Evolutionary conservation across 2,888 invertebrate genomes (phyloP).

Genomic region (Pandemis corylana): DNA sequence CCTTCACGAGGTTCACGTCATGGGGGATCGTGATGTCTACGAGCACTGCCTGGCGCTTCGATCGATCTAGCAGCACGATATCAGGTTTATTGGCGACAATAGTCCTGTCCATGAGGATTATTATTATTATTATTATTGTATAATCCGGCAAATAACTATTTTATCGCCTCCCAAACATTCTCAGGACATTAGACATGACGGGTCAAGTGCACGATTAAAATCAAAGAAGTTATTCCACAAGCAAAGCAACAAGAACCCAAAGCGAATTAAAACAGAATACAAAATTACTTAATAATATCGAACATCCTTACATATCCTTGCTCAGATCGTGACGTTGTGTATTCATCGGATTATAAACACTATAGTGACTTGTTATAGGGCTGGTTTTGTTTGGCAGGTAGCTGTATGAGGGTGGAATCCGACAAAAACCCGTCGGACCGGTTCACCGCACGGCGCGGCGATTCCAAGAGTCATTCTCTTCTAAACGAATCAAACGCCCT

Average conservation of each 20-base stretch:
- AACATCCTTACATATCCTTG: constrained; percentile 75
- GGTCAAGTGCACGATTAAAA: constrained; percentile 79
- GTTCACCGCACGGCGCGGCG: constrained; percentile 61
- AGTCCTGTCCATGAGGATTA: too few species aligned
- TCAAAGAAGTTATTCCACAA: constrained; percentile 69
- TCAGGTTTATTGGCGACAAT: too few species aligned
- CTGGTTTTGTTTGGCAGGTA: constrained; percentile 54
- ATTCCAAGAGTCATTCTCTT: constrained; percentile 61
- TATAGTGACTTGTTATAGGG: constrained; percentile 46
- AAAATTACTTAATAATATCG: constrained; percentile 50
- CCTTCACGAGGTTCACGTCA: too few species aligned
- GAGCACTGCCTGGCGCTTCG: too few species aligned
- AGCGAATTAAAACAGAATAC: constrained; percentile 43
- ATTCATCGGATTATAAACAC: constrained; percentile 48
- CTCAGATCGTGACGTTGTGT: constrained; percentile 78
- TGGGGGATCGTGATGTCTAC: too few species aligned
- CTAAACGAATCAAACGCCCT: constrained; percentile 66
- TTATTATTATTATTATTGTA: constrained; percentile 29
- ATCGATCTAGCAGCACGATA: too few species aligned
- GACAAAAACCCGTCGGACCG: constrained; percentile 79
- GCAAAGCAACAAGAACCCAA: constrained; percentile 52
- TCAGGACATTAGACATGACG: constrained; percentile 78
- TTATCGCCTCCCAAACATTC: constrained; percentile 74
- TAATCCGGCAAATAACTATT: constrained; percentile 61
- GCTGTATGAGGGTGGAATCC: constrained; percentile 75